Conservation (phyloP, 1,140 invertebrate genomes). For the Heterodera carotae region DNA sequence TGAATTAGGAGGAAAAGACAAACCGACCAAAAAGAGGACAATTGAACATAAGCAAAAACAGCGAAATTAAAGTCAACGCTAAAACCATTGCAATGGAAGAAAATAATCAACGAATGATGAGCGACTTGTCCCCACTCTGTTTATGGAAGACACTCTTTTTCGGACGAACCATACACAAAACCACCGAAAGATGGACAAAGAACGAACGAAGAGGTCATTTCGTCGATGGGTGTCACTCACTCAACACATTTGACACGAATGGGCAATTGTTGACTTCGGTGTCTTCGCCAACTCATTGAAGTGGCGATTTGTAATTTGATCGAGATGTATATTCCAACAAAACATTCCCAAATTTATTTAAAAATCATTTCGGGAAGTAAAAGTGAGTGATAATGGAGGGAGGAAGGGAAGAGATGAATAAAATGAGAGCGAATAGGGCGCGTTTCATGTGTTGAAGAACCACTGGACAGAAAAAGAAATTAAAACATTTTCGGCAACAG, state of each 20-base stretch:
- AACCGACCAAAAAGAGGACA: not conserved
- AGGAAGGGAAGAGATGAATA: not conserved
- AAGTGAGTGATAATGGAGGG: not conserved
- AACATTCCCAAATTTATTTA: not conserved
- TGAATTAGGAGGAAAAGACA: too few relatives aligned
- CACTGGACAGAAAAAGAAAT: not conserved
- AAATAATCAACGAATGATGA: too few relatives aligned
- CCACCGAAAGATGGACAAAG: too few relatives aligned
- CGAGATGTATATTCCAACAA: not conserved
- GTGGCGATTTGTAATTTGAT: not conserved
- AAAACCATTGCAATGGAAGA: too few relatives aligned
- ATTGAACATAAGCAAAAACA: not conserved
- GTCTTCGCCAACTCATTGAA: not conserved
- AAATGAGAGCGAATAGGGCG: not conserved
- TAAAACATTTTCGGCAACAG: not conserved
- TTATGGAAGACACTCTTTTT: too few relatives aligned
- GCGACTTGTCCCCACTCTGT: too few relatives aligned
- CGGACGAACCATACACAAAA: too few relatives aligned
- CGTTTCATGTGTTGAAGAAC: too few relatives aligned
- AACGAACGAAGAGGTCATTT: conserved; percentile 3
- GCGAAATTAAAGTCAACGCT: too few relatives aligned
- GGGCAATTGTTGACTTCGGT: not conserved
- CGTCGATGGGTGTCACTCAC: not conserved
- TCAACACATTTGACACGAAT: too few relatives aligned
- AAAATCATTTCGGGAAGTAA: not conserved